A percentile compares a stretch with the other conserved stretches of the same genome.
These are phyloP conservation scores for Columba janthina DNA, from an alignment of 2,113 vertebrate genomes.

Conservation along the genomic window DNA sequence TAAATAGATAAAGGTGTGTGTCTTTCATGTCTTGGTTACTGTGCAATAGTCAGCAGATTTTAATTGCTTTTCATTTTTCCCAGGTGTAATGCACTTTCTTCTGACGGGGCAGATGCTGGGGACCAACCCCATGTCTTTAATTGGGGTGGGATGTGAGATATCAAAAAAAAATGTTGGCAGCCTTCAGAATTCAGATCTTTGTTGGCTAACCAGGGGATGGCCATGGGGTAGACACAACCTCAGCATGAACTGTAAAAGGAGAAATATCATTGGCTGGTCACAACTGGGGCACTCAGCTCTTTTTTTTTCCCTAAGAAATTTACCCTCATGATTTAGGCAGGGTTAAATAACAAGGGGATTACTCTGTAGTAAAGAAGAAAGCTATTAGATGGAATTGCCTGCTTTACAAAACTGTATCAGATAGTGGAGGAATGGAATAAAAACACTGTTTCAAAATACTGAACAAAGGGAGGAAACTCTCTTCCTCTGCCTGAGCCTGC, in stretches of 20 bases:
- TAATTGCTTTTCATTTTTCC: neutral
- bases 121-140: neutral
- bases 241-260: neutral
- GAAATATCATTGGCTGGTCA: neutral
- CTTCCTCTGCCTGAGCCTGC: neutral
- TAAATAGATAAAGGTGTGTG: neutral
- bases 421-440: neutral
- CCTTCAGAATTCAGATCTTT: neutral
- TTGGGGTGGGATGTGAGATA: neutral
- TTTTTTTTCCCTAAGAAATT: neutral
- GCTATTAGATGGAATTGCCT: neutral
- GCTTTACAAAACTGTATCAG: conserved; percentile 9
- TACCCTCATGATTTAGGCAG: neutral
- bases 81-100: neutral
- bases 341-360: neutral
- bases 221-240: neutral
- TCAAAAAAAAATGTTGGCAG: neutral
- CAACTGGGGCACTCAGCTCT: neutral
- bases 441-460: neutral
- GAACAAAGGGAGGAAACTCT: conserved; percentile 15
- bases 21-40: neutral
- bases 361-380: neutral
- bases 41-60: neutral
- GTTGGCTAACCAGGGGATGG: neutral
- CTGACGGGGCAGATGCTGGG: neutral